These are phyloP conservation scores for Ichneumon xanthorius DNA, from an alignment of 2,888 invertebrate species.

Conservation along the genomic window DNA sequence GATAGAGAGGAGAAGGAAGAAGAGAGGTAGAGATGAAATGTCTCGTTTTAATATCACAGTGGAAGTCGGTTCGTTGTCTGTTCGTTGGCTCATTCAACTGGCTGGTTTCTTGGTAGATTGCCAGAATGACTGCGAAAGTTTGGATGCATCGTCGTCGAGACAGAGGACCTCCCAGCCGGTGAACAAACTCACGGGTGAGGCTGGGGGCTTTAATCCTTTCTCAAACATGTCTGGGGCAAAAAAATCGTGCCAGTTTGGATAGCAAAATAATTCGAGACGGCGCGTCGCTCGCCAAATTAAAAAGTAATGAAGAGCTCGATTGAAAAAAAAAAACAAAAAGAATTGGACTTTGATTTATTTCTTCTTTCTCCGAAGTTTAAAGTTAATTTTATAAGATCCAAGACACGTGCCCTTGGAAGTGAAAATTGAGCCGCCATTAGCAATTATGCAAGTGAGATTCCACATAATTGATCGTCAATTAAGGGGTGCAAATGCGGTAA, in stretches of 20 bases:
- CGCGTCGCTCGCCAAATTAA: neutral
- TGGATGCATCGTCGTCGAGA: slow-evolving; percentile 62
- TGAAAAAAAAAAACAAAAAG: neutral
- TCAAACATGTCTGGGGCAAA: slow-evolving; percentile 9
- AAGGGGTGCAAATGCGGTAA: neutral
- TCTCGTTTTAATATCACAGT: slow-evolving; percentile 58
- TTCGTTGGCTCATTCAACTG: slow-evolving; percentile 61
- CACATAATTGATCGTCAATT: neutral
- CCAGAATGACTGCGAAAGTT: slow-evolving; percentile 68
- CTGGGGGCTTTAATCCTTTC: slow-evolving; percentile 22
- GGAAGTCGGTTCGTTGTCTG: slow-evolving; percentile 47
- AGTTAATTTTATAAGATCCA: neutral
- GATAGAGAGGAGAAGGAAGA: neutral
- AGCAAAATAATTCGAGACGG: neutral
- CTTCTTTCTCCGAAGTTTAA: neutral
- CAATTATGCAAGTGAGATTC: neutral
- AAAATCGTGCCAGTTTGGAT: neutral
- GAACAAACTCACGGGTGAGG: slow-evolving; percentile 44
- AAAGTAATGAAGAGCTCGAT: neutral
- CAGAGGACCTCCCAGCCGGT: slow-evolving; percentile 38
- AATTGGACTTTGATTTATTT: neutral
- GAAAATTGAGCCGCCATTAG: neutral
- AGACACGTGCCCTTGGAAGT: neutral
- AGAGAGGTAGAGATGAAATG: slow-evolving; percentile 13
- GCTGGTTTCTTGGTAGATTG: slow-evolving; percentile 66